A percentile compares a stretch with the other conserved stretches of the same genome.
Conservation (phyloP, 2,797 vertebrate genomes). For the Poecilia gillii region DNA sequence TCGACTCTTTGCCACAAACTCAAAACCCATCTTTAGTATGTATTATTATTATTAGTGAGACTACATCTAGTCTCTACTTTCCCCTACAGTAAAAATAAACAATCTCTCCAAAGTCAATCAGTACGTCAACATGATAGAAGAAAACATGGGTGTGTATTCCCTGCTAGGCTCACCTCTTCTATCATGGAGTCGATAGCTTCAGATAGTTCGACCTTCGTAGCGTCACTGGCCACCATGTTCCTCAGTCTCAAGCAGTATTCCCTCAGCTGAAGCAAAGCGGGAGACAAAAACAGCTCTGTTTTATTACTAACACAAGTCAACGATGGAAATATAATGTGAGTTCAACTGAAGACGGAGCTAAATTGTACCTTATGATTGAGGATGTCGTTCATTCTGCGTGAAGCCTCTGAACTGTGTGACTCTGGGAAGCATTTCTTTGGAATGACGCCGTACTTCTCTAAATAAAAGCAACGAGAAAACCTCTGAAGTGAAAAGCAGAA, state of each 20-base stretch:
- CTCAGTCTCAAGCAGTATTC: constrained; percentile 94
- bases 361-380: constrained; percentile 93
- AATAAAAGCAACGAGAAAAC: background rate
- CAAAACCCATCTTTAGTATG: no score
- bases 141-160: background rate
- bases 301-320: background rate
- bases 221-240: constrained; percentile 90
- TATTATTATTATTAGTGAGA: background rate
- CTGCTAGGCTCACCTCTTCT: constrained; percentile 88
- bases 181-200: constrained; percentile 91
- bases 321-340: background rate
- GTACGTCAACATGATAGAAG: background rate
- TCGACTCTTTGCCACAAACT: no score
- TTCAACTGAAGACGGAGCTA: background rate
- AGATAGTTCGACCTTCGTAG: constrained; percentile 85
- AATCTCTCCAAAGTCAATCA: background rate
- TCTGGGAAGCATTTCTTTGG: constrained; percentile 98
- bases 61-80: background rate
- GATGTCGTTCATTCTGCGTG: constrained; percentile 97
- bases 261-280: constrained; percentile 85
- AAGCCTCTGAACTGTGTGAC: constrained; percentile 94
- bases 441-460: constrained; percentile 96
- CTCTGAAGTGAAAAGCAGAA: background rate
- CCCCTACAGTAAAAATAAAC: background rate
- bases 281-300: constrained; percentile 1